Percentiles rank a stretch among this genome's conserved stretches.
Conservation (phyloP, 2,113 vertebrate species). For the Megaleporinus macrocephalus region DNA sequence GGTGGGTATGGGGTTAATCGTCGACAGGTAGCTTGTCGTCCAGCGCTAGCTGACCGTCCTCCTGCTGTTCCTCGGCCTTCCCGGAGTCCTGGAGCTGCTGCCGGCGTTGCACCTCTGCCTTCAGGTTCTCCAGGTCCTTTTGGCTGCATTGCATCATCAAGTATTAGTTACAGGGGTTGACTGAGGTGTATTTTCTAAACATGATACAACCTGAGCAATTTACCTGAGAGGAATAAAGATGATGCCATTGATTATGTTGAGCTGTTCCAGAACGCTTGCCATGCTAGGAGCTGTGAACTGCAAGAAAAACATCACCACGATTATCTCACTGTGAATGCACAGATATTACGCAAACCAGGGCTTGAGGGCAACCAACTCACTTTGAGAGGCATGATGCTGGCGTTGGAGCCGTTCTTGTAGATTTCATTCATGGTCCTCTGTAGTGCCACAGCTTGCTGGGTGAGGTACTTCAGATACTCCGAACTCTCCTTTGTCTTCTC, state of each 20-base stretch:
- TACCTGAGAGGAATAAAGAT: constrained; percentile 99
- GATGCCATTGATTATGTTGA: constrained; percentile 98
- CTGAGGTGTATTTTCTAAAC: neutral
- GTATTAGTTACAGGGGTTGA: neutral
- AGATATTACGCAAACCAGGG: no score
- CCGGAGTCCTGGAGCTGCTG: constrained; percentile 91
- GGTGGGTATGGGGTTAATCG: constrained; percentile 65
- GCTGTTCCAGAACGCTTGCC: constrained; percentile 95
- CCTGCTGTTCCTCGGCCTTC: constrained; percentile 77
- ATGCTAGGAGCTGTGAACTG: constrained; percentile 98
- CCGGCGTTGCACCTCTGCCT: constrained; percentile 93
- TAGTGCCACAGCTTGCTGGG: constrained; percentile 95
- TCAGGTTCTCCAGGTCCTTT: constrained; percentile 97
- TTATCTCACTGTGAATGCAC: no score
- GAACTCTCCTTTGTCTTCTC: constrained; percentile 99
- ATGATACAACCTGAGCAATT: neutral
- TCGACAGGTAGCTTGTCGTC: constrained; percentile 74
- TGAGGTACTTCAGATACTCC: constrained; percentile 97
- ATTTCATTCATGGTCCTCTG: constrained; percentile 99
- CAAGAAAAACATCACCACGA: constrained; percentile 1
- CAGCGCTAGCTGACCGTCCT: constrained; percentile 69
- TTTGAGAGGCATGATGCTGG: constrained; percentile 96
- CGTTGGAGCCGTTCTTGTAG: constrained; percentile 95
- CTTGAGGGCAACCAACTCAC: constrained; percentile 67
- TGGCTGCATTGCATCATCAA: constrained; percentile 76